Conservation (phyloP, 2,797 vertebrate species). For the Aphelocoma californica region DNA sequence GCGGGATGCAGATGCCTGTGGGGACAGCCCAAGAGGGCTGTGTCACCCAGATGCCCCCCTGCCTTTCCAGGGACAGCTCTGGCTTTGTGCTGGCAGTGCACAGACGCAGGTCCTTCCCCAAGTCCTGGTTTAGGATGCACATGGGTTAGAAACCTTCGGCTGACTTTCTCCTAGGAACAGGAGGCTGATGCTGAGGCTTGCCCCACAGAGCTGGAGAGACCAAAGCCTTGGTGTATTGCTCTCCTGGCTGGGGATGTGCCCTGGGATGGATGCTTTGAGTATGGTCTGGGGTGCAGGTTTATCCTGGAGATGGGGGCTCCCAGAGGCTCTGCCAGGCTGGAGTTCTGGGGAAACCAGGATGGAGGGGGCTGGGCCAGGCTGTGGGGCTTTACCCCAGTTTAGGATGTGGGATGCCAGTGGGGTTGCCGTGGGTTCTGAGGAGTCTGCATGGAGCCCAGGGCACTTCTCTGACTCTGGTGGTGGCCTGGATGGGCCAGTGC, state of each 20-base stretch:
- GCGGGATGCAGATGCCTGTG: background rate
- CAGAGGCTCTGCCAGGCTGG: background rate
- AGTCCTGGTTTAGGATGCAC: background rate
- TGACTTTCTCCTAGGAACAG: background rate
- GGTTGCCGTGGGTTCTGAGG: background rate
- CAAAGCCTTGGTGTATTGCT: background rate
- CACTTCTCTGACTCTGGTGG: rapidly evolving
- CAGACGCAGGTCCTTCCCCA: background rate
- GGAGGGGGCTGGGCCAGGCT: background rate
- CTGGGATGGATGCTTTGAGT: background rate
- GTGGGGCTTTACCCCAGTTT: background rate
- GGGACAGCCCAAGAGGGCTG: background rate
- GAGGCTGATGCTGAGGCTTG: background rate
- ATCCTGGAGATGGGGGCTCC: background rate
- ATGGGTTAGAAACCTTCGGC: background rate
- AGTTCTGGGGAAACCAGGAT: background rate
- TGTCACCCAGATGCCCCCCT: background rate
- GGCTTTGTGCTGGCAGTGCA: background rate
- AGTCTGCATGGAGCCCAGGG: background rate
- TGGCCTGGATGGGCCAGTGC: background rate
- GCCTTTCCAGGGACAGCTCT: background rate
- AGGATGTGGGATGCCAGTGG: background rate
- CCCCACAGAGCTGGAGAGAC: background rate
- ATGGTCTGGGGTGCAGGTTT: background rate
- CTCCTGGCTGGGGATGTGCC: background rate